Evolutionary conservation across 2,888 invertebrate species (phyloP).

Genomic region (Trichopria drosophilae): DNA sequence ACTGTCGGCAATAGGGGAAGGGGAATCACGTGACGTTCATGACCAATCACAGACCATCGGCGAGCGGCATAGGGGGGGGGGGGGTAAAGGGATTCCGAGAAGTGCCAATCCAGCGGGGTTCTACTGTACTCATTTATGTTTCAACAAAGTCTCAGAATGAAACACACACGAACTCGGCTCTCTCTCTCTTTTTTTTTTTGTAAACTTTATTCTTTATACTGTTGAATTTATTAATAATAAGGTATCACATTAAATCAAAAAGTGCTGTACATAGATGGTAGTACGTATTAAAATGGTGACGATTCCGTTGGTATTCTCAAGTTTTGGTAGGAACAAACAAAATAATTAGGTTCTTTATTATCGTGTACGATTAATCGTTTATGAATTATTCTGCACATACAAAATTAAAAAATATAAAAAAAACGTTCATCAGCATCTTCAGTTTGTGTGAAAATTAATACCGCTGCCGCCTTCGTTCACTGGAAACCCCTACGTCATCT

Average conservation of each 20-base stretch:
- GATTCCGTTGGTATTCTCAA: conserved; percentile 46
- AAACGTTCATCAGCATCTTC: conserved; percentile 43
- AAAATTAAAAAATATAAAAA: conserved; percentile 56
- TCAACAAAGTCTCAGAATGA: too few species aligned
- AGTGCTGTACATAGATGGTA: conserved; percentile 54
- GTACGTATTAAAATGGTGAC: conserved; percentile 41
- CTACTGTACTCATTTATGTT: too few species aligned
- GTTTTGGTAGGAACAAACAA: conserved; percentile 56
- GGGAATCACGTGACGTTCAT: too few species aligned
- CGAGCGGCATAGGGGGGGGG: too few species aligned
- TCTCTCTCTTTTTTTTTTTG: conserved; percentile 33
- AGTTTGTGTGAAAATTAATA: conserved; percentile 36
- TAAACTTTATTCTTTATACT: conserved; percentile 40
- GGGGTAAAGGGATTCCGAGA: too few species aligned
- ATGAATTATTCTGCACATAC: conserved; percentile 54
- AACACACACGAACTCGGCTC: too few species aligned
- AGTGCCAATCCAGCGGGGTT: too few species aligned
- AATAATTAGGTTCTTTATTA: conserved; percentile 50
- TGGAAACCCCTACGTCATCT: too few species aligned
- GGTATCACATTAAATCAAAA: conserved; percentile 57
- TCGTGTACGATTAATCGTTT: conserved; percentile 47
- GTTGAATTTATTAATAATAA: conserved; percentile 50
- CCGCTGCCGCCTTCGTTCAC: conserved; percentile 10
- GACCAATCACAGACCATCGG: too few species aligned
- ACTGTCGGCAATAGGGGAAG: too few species aligned